A percentile compares a stretch with the other conserved stretches of the same genome.
These are phyloP conservation scores for Pandemis heparana DNA, from an alignment of 2,888 invertebrate species.

Conservation along the genomic window DNA sequence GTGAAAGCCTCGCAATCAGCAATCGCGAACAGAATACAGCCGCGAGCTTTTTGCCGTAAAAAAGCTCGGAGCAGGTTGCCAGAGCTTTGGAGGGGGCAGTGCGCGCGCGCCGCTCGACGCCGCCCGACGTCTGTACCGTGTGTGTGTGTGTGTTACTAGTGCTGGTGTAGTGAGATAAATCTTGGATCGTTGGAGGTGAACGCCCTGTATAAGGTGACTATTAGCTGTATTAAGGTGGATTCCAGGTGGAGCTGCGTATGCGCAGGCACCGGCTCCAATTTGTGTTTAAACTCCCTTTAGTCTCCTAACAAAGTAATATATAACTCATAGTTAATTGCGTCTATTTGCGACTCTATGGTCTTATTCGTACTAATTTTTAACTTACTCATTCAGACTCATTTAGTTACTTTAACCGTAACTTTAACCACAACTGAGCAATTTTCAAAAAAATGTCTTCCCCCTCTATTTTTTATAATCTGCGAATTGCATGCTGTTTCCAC, in stretches of 20 bases:
- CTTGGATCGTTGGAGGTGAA: conserved; percentile 71
- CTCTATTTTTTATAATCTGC: too few species aligned
- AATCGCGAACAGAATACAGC: conserved; percentile 71
- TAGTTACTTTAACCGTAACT: too few species aligned
- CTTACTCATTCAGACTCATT: too few species aligned
- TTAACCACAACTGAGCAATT: too few species aligned
- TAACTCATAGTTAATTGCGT: too few species aligned
- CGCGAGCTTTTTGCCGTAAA: conserved; percentile 73
- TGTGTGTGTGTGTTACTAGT: conserved; percentile 47
- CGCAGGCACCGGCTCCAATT: neutral
- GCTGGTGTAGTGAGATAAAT: conserved; percentile 56
- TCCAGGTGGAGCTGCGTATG: neutral
- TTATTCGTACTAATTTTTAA: too few species aligned
- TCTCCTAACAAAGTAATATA: too few species aligned
- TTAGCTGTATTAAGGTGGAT: neutral
- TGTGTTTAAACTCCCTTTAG: neutral
- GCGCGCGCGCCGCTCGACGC: conserved; percentile 64
- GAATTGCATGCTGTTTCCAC: too few species aligned
- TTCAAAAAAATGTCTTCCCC: too few species aligned
- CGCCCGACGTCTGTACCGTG: conserved; percentile 53
- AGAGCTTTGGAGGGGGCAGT: conserved; percentile 57
- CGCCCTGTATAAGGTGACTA: conserved; percentile 2
- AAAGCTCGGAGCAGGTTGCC: conserved; percentile 73
- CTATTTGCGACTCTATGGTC: too few species aligned
- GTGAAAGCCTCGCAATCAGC: neutral